Evolutionary conservation across 2,797 vertebrate species (phyloP), one percentile per base, ranked within the genome.

Genomic region (Ciconia nigra): DNA sequence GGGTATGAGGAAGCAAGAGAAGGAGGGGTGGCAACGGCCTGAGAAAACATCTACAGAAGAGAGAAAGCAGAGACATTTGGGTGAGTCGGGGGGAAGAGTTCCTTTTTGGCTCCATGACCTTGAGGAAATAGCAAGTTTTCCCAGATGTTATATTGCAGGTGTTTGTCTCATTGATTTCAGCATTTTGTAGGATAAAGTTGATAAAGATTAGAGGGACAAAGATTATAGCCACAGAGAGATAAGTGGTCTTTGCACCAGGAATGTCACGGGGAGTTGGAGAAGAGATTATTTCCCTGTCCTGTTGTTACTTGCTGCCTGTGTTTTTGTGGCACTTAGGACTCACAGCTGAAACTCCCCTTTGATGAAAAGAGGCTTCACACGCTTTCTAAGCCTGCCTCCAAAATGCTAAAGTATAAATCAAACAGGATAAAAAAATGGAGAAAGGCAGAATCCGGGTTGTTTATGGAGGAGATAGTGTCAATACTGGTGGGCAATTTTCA

Each of bases 1-100:
- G 65, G 57, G 49, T 96, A 89, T 73, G 85, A 96, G 93, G 82
- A 97, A 96, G 63, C 42, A 69, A 87, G 39, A 21, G 58, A 90
- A 91, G 47, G 69, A 95, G 44, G 63, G 62, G 66, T 62, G 58
- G 71, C 55, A 89, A 39, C 22, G 9, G 31, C 81, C 46, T 52
- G 24, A 35, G 49, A 90, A 89, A 55, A 70, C 41, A n/a, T 37
- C 39, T 69, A 5, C 65, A 57, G 25, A 46, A 13, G 9, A 85
- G 24, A 20, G 21, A 93, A 92, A 29, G 26, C 31, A 73, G 25
- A 73, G 28, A 39, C 5, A 18, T 71, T 86, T 7, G 6, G 19
- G 13, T 35, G 11, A 9, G 15, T 5, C 9, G 4, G 7, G 26
- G 5, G 11, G 22, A 58, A 61, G 15, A 5, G 10, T 25, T 80